phyloP scores from a whole-genome alignment of 2,888 invertebrate genomes.

The Monoplex corrugatus region DNA sequence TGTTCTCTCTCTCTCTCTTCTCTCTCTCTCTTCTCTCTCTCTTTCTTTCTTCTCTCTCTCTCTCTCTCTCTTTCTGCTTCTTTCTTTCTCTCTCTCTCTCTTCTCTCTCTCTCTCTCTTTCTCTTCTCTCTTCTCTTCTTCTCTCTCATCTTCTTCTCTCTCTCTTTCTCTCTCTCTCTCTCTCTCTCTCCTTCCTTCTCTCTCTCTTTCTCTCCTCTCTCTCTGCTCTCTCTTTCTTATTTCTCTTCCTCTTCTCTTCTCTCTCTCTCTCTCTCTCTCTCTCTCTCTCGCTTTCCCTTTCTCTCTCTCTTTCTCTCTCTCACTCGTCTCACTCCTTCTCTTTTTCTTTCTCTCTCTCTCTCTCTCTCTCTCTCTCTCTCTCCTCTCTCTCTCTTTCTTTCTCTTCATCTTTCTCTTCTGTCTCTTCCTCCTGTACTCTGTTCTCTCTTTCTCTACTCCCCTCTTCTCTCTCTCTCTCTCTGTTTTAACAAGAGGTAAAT shows the following conservation, averaged over 20 bases:
- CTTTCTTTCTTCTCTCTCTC: neutral
- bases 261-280: neutral
- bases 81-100: neutral
- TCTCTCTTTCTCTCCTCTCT: conserved; percentile 3
- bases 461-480: too few species aligned
- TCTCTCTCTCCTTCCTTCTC: neutral
- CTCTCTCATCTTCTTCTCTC: neutral
- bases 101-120: neutral
- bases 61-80: neutral
- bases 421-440: too few species aligned
- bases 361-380: too few species aligned
- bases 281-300: too few species aligned
- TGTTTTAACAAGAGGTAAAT: too few species aligned
- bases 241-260: neutral
- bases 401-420: too few species aligned
- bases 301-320: too few species aligned
- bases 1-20: neutral
- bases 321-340: too few species aligned
- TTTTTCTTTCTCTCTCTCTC: too few species aligned
- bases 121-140: too few species aligned
- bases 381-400: too few species aligned
- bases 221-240: neutral
- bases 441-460: too few species aligned
- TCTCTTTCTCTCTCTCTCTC: neutral
- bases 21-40: conserved; percentile 29